Evolutionary conservation across 2,888 invertebrate genomes (phyloP), one percentile per base, ranked within the genome.

Genomic region (Caenorhabditis panamensis): DNA sequence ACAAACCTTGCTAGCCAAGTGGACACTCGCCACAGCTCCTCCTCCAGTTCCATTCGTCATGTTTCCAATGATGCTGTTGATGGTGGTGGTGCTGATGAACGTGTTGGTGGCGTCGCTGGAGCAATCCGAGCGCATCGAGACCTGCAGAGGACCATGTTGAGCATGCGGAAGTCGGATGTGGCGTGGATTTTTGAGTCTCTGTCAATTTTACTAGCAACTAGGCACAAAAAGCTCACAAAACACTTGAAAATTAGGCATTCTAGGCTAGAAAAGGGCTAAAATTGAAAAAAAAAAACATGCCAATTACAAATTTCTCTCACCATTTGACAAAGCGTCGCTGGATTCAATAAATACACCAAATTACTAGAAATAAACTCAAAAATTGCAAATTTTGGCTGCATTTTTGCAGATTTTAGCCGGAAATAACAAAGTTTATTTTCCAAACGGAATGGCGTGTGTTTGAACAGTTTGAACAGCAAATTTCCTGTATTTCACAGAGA

Each of bases 81-180:
- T 47, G 47, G 2, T 41, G 13, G 41, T 16, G 13, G 4, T 47
- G 36, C 64, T 73, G 62, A 61, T 67, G 22, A 79, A 71, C 13
- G 69, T 80, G 64, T 68, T 69, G 9, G 80, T 75, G n/a, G 69
- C 28, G 53, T 73, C 79, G 26, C n/a, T 47, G 11, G 59, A 71
- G 62, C 58, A 79, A 26, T 69, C 72, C 11, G 75, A 69, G 54
- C 75, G 28, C 75, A 80, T 80, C 37, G 80, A 69, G 18, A 69
- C 66, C 80, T 80, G 49, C 26, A 64, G 62, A 11, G 18, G 8
- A 41, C 3, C 36, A 36, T 36, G 36, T 20, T 31, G 49, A 51
- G 0, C n/a, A 58, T 58, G 31, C 47, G 24, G 26, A 28, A 37
- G n/a, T n/a, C 8, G 53, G 54, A 18, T n/a, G n/a, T n/a, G n/a